Evolutionary conservation across 2,888 invertebrate genomes (phyloP), one percentile per base, ranked within the genome.

Genomic region (Hololepta plana): DNA sequence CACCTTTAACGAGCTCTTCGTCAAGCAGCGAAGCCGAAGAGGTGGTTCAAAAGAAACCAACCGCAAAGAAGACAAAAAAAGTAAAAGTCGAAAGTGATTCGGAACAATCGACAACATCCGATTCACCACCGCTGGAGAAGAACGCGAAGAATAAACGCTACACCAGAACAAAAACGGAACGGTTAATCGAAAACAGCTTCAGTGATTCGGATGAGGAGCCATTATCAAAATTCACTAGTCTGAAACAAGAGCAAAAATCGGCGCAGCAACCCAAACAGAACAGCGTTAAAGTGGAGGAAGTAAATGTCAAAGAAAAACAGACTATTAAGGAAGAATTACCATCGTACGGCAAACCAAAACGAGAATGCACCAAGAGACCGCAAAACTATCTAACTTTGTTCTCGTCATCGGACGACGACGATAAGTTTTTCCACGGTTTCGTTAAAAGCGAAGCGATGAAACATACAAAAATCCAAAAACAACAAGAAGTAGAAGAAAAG

Each of bases 201-300:
- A 64, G 62, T 38, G 70, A 70, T 42, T 71, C 70, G 2, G 72
- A 72, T 38, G 72, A 72, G 39, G 72, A 72, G 43, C 69, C 69
- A 6, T 41, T 72, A 26, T 66, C 65, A 11, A 62, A 68, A 40
- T 47, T 67, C 12, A 58, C 58, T 51, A 29, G 32, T 43, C n/a
- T n/a, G n/a, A n/a, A n/a, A n/a, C n/a, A n/a, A n/a, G n/a, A n/a
- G n/a, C n/a, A n/a, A n/a, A n/a, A n/a, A n/a, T n/a, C n/a, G n/a
- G n/a, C n/a, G n/a, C n/a, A n/a, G n/a, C n/a, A n/a, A n/a, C n/a
- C n/a, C n/a, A n/a, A n/a, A 17, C 43, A 39, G 13, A 42, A 39
- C 27, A 42, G 40, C 24, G 37, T 35, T 26, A 34, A 35, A 15
- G 35, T 35, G 17, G n/a, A 7, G 12, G 7, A 20, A 23, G 13